Evolutionary conservation across 2,888 invertebrate species (phyloP).

Genomic region (Apantesis nais): DNA sequence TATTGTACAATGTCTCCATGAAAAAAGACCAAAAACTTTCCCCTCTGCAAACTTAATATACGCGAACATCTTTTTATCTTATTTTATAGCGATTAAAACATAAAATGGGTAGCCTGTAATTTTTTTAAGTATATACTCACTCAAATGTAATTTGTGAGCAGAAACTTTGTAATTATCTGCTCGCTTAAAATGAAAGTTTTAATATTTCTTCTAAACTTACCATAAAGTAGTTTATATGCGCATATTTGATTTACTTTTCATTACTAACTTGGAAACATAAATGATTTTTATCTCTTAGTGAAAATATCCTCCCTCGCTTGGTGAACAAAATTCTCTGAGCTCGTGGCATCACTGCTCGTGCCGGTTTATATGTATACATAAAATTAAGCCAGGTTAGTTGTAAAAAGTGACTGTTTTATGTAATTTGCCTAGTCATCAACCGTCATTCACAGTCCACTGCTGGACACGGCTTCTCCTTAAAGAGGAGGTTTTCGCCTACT

Average conservation of each 20-base stretch:
- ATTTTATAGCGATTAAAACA: conserved; percentile 53
- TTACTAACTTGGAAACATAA: conserved; percentile 27
- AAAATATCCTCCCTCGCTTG: conserved; percentile 8
- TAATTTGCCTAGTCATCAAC: no score
- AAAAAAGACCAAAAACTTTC: conserved; percentile 69
- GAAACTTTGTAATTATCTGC: conserved; percentile 47
- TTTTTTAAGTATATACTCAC: conserved; percentile 32
- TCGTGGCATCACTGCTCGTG: no score
- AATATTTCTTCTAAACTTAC: conserved; percentile 41
- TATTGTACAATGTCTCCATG: conserved; percentile 68
- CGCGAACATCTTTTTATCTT: conserved; percentile 53
- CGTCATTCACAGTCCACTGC: no score
- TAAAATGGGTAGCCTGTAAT: conserved; percentile 36
- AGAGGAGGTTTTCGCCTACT: no score
- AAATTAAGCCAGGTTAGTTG: no score
- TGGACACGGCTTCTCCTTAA: no score
- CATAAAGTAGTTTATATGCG: conserved; percentile 42
- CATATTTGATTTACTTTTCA: conserved; percentile 39
- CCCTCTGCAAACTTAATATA: conserved; percentile 58
- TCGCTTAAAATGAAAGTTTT: conserved; percentile 36
- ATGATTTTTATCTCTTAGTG: conserved; percentile 32
- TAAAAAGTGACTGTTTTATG: no score
- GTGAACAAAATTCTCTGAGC: no score
- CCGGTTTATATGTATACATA: no score
- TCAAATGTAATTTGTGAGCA: conserved; percentile 40